Conservation (phyloP, 2,113 vertebrate species). For the Ageneiosus marmoratus region DNA sequence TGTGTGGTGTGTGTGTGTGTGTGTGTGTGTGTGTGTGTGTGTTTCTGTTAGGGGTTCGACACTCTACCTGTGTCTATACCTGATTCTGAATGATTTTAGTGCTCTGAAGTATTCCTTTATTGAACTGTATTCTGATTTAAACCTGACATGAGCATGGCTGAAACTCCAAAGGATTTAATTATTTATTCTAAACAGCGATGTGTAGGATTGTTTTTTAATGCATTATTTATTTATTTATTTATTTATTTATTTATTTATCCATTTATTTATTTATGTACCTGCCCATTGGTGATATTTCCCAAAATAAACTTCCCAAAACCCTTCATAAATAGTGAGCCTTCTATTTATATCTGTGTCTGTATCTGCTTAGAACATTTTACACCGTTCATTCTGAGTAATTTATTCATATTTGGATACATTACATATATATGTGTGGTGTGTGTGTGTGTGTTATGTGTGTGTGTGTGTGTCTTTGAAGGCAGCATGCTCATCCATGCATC, state of each 20-base stretch:
- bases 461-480: neutral
- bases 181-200: neutral
- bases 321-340: neutral
- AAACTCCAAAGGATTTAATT: neutral
- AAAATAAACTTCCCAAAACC: neutral
- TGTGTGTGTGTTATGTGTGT: neutral
- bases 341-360: neutral
- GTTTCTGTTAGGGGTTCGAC: too few relatives aligned
- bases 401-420: neutral
- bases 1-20: neutral
- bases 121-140: neutral
- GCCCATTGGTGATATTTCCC: neutral
- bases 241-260: too few relatives aligned
- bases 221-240: too few relatives aligned
- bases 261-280: too few relatives aligned
- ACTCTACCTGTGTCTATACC: neutral
- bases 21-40: neutral
- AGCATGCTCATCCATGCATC: neutral
- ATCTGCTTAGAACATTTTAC: neutral
- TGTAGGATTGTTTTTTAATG: neutral
- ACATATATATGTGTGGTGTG: too few relatives aligned
- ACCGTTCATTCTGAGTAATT: neutral
- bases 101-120: neutral
- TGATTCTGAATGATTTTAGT: neutral
- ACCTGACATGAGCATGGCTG: too few relatives aligned